Evolutionary conservation across 2,113 vertebrate species (phyloP).

Genomic region (Poeciliopsis retropinna): DNA sequence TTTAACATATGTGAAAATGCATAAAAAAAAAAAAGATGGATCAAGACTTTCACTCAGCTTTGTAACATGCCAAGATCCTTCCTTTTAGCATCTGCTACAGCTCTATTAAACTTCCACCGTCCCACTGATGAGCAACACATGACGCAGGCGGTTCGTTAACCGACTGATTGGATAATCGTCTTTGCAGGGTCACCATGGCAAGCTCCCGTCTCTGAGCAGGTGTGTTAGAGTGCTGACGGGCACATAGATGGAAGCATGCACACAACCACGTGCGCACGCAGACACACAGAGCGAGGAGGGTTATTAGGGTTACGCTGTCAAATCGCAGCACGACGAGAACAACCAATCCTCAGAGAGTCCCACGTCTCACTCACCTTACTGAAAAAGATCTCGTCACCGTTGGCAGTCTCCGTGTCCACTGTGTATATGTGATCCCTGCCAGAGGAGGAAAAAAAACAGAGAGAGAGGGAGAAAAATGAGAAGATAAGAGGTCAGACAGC

Average conservation of each 20-base stretch:
- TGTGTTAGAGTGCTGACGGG: slow-evolving; percentile 40
- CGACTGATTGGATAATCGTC: slow-evolving; percentile 78
- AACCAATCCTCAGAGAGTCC: slow-evolving; percentile 44
- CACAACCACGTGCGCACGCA: slow-evolving; percentile 28
- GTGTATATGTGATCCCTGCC: slow-evolving; percentile 98
- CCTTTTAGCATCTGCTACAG: slow-evolving; percentile 30
- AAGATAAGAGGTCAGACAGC: slow-evolving; percentile 64
- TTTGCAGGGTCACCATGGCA: slow-evolving; percentile 66
- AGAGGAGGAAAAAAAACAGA: slow-evolving; percentile 54
- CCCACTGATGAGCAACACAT: slow-evolving; percentile 55
- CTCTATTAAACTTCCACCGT: slow-evolving; percentile 40
- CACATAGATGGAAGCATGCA: slow-evolving; percentile 16
- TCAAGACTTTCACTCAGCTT: background rate
- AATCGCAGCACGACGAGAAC: slow-evolving; percentile 39
- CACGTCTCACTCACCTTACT: slow-evolving; percentile 91
- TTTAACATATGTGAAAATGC: too few relatives aligned
- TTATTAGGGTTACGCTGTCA: slow-evolving; percentile 48
- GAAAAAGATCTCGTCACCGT: slow-evolving; percentile 97
- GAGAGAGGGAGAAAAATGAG: slow-evolving; percentile 48
- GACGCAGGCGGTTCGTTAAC: slow-evolving; percentile 65
- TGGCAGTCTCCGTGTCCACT: slow-evolving; percentile 91
- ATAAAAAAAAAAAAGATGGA: too few relatives aligned
- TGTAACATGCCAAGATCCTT: background rate
- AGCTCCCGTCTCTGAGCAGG: slow-evolving; percentile 25
- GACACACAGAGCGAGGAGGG: slow-evolving; percentile 23